phyloP scores from a whole-genome alignment of 1,140 invertebrate genomes.

The Stenopsyche tienmushanensis region DNA sequence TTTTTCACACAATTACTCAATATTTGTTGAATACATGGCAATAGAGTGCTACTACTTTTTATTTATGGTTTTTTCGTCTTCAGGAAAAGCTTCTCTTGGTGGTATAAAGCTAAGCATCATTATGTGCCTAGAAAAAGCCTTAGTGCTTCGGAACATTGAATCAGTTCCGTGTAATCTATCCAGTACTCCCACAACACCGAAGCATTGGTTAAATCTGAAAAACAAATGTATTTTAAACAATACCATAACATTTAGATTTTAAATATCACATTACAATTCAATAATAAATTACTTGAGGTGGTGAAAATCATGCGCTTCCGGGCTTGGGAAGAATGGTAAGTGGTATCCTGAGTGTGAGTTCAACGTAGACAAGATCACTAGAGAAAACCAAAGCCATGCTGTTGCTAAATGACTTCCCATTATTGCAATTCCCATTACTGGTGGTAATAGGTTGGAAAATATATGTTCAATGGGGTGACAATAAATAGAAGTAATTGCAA shows the following conservation, averaged over 20 bases:
- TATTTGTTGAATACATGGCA: too few relatives aligned
- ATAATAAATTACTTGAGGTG: slow-evolving; percentile 73
- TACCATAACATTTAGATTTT: neutral
- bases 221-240: slow-evolving; percentile 4
- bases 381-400: slow-evolving; percentile 79
- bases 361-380: slow-evolving; percentile 78
- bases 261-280: neutral
- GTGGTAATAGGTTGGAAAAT: slow-evolving; percentile 79
- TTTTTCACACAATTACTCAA: too few relatives aligned
- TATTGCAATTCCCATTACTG: slow-evolving; percentile 76
- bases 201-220: slow-evolving; percentile 81
- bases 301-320: slow-evolving; percentile 91
- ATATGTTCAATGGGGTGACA: slow-evolving; percentile 87
- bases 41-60: slow-evolving; percentile 12
- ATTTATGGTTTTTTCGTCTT: slow-evolving; percentile 44
- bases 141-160: slow-evolving; percentile 70
- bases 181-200: slow-evolving; percentile 79
- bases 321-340: slow-evolving; percentile 83
- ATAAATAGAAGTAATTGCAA: slow-evolving; percentile 81
- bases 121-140: slow-evolving; percentile 72
- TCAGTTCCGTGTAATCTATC: slow-evolving; percentile 87
- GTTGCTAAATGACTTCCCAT: slow-evolving; percentile 82
- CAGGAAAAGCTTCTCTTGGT: slow-evolving; percentile 72
- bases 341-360: slow-evolving; percentile 89
- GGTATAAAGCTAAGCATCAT: slow-evolving; percentile 81